These are phyloP conservation scores for Catalaphyllia jardinei DNA, from an alignment of 64 coral and sea anemone species.

Conservation along the genomic window DNA sequence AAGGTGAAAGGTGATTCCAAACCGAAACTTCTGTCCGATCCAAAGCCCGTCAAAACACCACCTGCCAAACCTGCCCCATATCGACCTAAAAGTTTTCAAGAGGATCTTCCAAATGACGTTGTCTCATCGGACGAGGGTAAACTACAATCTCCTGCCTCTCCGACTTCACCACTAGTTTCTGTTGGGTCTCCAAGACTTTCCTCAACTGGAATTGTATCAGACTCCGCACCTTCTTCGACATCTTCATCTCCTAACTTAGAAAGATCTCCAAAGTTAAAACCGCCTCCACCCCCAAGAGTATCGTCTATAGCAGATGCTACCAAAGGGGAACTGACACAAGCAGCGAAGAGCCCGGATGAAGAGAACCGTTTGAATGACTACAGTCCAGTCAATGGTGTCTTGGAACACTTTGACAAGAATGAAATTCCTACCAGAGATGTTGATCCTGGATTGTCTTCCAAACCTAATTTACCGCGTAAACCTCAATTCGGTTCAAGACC, in stretches of 20 bases:
- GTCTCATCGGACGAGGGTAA: not conserved
- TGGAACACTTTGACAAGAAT: not conserved
- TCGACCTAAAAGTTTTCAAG: not conserved
- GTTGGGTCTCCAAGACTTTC: constrained; percentile 1
- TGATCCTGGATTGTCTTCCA: not conserved
- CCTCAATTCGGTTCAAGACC: not conserved
- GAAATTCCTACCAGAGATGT: constrained; percentile 16
- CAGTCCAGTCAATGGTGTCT: constrained; percentile 30
- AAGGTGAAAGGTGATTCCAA: not conserved
- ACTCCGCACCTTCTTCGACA: not conserved
- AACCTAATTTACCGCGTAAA: not conserved
- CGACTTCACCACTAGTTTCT: constrained; percentile 4
- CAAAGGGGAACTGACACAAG: not conserved
- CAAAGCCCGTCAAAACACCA: not conserved
- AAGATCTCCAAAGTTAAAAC: not conserved
- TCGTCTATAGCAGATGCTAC: constrained; percentile 36
- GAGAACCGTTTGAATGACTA: not conserved
- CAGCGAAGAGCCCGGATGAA: not conserved
- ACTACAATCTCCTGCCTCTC: not conserved
- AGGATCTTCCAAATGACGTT: not conserved
- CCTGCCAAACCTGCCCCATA: not conserved
- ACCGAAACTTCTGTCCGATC: not conserved
- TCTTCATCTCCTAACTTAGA: not conserved
- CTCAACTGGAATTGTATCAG: not conserved
- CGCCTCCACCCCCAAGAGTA: constrained; percentile 44